Evolutionary conservation across 2,888 invertebrate species (phyloP).

Genomic region (Unio delphinus): DNA sequence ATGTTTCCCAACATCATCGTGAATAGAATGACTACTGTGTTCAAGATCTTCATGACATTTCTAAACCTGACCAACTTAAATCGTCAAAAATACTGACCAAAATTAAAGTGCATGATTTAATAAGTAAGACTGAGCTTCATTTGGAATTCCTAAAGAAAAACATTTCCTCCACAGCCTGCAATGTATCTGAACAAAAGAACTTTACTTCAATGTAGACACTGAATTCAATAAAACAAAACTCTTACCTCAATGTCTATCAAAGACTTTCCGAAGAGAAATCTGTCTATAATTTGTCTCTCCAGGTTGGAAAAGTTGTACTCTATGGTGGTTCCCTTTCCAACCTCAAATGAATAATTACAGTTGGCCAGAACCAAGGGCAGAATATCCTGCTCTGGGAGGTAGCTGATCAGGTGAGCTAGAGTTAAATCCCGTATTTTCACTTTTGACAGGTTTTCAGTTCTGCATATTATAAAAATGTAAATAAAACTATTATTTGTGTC

Average conservation of each 20-base stretch:
- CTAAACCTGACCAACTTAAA: too few relatives aligned
- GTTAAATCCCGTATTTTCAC: conserved; percentile 19
- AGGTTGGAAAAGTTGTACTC: conserved; percentile 45
- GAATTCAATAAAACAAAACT: neutral
- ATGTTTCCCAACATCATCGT: too few relatives aligned
- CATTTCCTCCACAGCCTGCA: neutral
- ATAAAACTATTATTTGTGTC: neutral
- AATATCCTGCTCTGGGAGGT: conserved; percentile 40
- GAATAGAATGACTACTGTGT: too few relatives aligned
- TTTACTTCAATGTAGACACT: neutral
- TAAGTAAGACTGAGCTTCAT: neutral
- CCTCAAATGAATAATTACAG: conserved; percentile 48
- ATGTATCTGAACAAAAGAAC: neutral
- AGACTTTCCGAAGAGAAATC: conserved; percentile 38
- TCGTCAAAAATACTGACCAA: too few relatives aligned
- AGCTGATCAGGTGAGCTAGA: conserved; percentile 32
- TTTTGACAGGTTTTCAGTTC: conserved; percentile 5
- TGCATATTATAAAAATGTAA: neutral
- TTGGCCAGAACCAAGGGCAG: conserved; percentile 48
- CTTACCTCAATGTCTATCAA: conserved; percentile 13
- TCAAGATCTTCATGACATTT: too few relatives aligned
- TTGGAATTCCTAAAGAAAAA: neutral
- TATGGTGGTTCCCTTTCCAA: conserved; percentile 45
- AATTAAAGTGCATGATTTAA: too few relatives aligned
- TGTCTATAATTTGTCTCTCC: conserved; percentile 45